Conservation (phyloP, 2,113 vertebrate species). For the Turnix velox region DNA sequence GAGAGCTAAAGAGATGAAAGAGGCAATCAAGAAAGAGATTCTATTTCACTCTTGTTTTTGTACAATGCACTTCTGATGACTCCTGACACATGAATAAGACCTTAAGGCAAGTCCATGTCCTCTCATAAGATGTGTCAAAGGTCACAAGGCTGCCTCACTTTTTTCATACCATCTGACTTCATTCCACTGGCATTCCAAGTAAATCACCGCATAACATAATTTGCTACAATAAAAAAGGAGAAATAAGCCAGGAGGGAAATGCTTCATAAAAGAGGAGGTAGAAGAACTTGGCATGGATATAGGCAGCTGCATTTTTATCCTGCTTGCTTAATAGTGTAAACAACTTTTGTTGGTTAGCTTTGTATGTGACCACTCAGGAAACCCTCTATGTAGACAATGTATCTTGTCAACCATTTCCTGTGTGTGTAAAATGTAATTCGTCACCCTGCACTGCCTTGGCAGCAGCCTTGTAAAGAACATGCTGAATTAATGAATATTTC, state of each 20-base stretch:
- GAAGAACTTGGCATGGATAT: slow-evolving; percentile 23
- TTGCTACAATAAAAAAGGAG: not conserved
- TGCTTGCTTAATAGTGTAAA: slow-evolving; percentile 45
- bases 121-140: not conserved
- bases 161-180: slow-evolving; percentile 8
- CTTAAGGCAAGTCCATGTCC: slow-evolving; percentile 7
- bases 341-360: slow-evolving; percentile 58
- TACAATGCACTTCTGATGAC: slow-evolving; percentile 5
- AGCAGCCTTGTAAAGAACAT: slow-evolving; percentile 66
- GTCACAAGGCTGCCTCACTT: not conserved
- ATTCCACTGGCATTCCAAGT: not conserved
- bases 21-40: slow-evolving; percentile 47
- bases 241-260: not conserved
- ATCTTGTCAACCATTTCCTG: slow-evolving; percentile 66
- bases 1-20: slow-evolving; percentile 37
- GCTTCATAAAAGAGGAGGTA: not conserved
- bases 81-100: slow-evolving; percentile 29
- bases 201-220: not conserved
- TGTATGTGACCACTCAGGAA: slow-evolving; percentile 59
- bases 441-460: slow-evolving; percentile 66
- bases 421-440: slow-evolving; percentile 69
- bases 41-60: slow-evolving; percentile 24
- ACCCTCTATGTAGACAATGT: slow-evolving; percentile 60
- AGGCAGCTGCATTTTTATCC: slow-evolving; percentile 43
- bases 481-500: slow-evolving; percentile 76